phyloP scores from a whole-genome alignment of 2,888 invertebrate species.

The Pseudococcus longispinus region DNA sequence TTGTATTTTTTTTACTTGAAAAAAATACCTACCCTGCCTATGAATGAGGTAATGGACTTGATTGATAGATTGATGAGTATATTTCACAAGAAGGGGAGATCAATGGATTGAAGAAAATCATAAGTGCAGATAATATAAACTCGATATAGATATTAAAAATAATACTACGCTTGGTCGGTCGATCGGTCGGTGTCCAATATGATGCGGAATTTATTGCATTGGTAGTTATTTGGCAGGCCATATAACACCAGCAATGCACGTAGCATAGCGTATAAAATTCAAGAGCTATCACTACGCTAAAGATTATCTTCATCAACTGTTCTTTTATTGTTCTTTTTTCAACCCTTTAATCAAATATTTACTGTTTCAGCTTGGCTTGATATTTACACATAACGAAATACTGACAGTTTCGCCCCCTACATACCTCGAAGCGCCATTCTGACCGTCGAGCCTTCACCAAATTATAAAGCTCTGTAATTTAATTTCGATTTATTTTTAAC shows the following conservation, averaged over 20 bases:
- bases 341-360: conserved; percentile 57
- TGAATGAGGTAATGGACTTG: neutral
- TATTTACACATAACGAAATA: conserved; percentile 52
- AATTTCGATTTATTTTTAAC: conserved; percentile 56
- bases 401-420: conserved; percentile 54
- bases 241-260: neutral
- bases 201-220: neutral
- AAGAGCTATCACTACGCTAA: conserved; percentile 51
- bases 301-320: conserved; percentile 53
- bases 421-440: conserved; percentile 51
- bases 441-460: conserved; percentile 48
- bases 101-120: neutral
- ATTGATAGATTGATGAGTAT: neutral
- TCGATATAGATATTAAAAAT: neutral
- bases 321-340: conserved; percentile 53
- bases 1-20: too few relatives aligned
- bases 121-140: neutral
- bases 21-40: neutral
- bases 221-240: neutral
- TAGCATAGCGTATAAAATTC: conserved; percentile 43
- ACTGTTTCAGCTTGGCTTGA: conserved; percentile 53
- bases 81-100: neutral
- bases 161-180: neutral
- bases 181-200: neutral
- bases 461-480: conserved; percentile 57